Base-by-base conservation (phyloP, 1,140 invertebrate genomes). In the Fopius arisanus region DNA sequence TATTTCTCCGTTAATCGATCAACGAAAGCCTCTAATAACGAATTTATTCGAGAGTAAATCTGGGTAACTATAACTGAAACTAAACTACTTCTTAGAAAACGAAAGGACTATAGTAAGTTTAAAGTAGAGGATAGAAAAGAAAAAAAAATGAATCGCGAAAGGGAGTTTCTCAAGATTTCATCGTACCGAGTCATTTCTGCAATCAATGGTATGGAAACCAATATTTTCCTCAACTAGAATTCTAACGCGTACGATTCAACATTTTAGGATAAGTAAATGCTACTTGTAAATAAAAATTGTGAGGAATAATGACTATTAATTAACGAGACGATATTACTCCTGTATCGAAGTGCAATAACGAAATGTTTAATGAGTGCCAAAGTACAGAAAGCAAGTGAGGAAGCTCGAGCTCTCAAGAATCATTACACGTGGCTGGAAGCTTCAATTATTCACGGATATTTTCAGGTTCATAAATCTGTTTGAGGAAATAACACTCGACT, bases 291-390 rank as follows among this genome's bases (percentile, higher is more conserved):
- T 83, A 83, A 82, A 68, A 48, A 69, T 29, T 69, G n/a, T 26
- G 7, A 65, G 65, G 40, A 70, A 65, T 48, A 33, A 69, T 28
- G 19, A 62, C 21, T 16, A 73, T 37, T 51, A 68, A 33, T 31
- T 65, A 65, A 73, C 71, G 69, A 82, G 77, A 81, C 77, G 70
- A 78, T 81, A 73, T 73, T 68, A 81, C 75, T 81, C 77, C 77
- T 81, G 81, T 83, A 83, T 82, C 70, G 80, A 83, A 82, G 82
- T 83, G 82, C 82, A 83, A 83, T 83, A 83, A 83, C 82, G 80
- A 83, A 78, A 79, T 82, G 81, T 82, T 81, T 81, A 79, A 83
- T 82, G 81, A 82, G 82, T 83, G 82, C 82, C 82, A 83, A 83
- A 83, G 82, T 80, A 82, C 79, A 80, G 77, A 37, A 37, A 40